Evolutionary conservation across 1,140 invertebrate species (phyloP).

Genomic region (Eulimnadia texana): DNA sequence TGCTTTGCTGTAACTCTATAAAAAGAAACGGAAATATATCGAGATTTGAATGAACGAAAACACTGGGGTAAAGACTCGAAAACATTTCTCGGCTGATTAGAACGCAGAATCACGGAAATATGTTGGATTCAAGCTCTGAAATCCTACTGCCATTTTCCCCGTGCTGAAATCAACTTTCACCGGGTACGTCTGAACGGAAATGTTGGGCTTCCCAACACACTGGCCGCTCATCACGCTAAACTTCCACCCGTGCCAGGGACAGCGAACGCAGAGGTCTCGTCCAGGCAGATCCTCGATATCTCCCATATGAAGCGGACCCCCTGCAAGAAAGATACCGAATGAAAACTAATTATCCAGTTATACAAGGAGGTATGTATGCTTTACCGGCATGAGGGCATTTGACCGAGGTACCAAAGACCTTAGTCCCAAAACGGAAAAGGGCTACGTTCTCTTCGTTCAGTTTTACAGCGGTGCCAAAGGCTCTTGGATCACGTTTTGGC

Average conservation of each 20-base stretch:
- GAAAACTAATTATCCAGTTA: neutral
- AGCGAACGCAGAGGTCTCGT: conserved; percentile 23
- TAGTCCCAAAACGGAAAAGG: conserved; percentile 21
- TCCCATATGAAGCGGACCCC: conserved; percentile 26
- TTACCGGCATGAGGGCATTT: conserved; percentile 27
- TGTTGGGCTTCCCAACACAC: neutral
- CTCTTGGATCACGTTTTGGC: conserved; percentile 1
- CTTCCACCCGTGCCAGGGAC: conserved; percentile 27
- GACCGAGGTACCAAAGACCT: conserved; percentile 23
- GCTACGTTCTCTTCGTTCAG: conserved; percentile 24
- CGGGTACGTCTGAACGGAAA: neutral
- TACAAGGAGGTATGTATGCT: neutral
- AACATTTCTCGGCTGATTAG: too few relatives aligned
- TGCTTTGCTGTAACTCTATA: too few relatives aligned
- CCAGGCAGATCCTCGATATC: conserved; percentile 25
- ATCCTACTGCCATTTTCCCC: neutral
- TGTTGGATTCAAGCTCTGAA: conserved; percentile 2
- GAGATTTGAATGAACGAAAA: too few relatives aligned
- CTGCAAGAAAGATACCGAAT: conserved; percentile 18
- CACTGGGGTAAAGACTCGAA: too few relatives aligned
- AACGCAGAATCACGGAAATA: neutral
- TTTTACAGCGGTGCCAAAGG: conserved; percentile 13
- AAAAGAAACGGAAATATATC: too few relatives aligned
- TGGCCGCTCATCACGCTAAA: conserved; percentile 23
- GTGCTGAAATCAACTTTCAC: neutral